These are phyloP conservation scores for Holocentrus rufus DNA, from an alignment of 2,797 vertebrate genomes.

Conservation along the genomic window DNA sequence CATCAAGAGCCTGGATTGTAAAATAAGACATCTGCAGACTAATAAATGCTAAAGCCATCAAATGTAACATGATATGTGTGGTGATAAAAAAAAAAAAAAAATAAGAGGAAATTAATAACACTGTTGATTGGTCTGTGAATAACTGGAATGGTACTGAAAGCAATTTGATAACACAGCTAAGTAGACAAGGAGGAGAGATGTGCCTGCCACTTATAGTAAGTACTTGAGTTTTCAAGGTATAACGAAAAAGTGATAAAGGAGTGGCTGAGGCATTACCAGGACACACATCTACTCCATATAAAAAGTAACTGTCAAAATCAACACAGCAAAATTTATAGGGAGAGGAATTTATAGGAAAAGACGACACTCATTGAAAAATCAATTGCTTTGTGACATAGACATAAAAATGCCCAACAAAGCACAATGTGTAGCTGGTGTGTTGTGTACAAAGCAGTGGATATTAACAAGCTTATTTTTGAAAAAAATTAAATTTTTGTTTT, in stretches of 20 bases:
- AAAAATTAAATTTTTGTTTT: conserved; percentile 39
- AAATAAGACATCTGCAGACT: neutral
- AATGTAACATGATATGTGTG: conserved; percentile 27
- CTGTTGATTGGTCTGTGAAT: conserved; percentile 44
- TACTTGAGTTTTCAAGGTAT: conserved; percentile 13
- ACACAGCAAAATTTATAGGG: no score
- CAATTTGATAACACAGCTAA: conserved; percentile 30
- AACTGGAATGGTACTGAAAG: conserved; percentile 40
- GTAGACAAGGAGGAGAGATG: conserved; percentile 9
- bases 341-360: no score
- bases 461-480: conserved; percentile 19
- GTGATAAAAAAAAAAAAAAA: conserved; percentile 26
- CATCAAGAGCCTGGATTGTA: no score
- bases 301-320: no score
- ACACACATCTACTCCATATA: no score
- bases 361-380: no score
- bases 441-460: no score
- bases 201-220: conserved; percentile 2
- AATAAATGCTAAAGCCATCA: neutral
- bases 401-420: no score
- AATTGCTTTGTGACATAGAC: no score
- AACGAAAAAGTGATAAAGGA: no score
- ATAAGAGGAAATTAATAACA: conserved; percentile 24
- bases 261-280: no score
- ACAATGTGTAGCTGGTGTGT: no score